Evolutionary conservation across 1,140 invertebrate species (phyloP).

Genomic region (Trichoplusia ni): DNA sequence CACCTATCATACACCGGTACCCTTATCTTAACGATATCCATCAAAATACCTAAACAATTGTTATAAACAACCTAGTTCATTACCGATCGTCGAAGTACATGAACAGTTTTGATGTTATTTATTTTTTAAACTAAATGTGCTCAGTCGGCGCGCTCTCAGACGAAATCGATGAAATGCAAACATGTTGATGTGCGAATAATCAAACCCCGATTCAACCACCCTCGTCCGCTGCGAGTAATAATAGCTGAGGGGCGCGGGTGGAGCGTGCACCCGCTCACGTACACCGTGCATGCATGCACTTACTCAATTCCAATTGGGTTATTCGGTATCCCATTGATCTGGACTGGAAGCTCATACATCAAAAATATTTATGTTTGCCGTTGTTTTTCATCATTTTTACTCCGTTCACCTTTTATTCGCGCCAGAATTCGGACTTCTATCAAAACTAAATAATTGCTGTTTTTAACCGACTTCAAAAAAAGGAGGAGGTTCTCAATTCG

Average conservation of each 20-base stretch:
- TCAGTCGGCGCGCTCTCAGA: slow-evolving; percentile 44
- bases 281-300: slow-evolving; percentile 54
- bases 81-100: background rate
- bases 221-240: slow-evolving; percentile 60
- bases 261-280: slow-evolving; percentile 46
- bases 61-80: background rate
- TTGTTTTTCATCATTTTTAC: background rate
- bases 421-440: too few species aligned
- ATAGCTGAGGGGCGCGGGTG: slow-evolving; percentile 55
- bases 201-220: slow-evolving; percentile 66
- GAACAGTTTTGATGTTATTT: background rate
- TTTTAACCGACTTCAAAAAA: too few species aligned
- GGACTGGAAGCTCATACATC: slow-evolving; percentile 12
- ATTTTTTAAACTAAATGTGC: background rate
- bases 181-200: slow-evolving; percentile 77
- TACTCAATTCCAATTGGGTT: slow-evolving; percentile 37
- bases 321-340: slow-evolving; percentile 25
- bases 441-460: too few species aligned
- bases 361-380: background rate
- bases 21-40: slow-evolving; percentile 11
- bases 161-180: slow-evolving; percentile 76
- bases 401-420: too few species aligned
- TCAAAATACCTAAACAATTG: slow-evolving; percentile 4
- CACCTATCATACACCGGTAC: slow-evolving; percentile 8
- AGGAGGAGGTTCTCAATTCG: too few species aligned